Percentiles rank a stretch among this genome's conserved stretches.
These are phyloP conservation scores for Drosophila ananassae DNA, from an alignment of 1,140 invertebrate genomes.

Conservation along the genomic window DNA sequence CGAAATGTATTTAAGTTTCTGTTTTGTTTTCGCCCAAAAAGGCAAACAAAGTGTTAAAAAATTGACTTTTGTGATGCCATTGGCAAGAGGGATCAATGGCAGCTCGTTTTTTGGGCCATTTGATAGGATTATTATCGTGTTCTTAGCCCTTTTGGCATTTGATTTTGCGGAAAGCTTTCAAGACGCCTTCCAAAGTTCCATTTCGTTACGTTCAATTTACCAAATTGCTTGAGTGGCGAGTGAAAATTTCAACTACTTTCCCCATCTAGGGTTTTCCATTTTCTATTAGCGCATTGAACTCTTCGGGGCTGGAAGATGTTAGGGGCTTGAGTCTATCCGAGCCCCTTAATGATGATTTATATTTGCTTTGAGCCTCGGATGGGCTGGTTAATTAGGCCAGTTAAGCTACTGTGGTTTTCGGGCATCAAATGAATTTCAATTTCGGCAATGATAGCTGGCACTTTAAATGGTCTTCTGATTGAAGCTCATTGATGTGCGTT, in stretches of 20 bases:
- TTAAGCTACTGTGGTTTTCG: constrained; percentile 4
- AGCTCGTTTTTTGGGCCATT: constrained; percentile 58
- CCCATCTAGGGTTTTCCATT: constrained; percentile 35
- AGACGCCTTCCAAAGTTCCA: constrained; percentile 33
- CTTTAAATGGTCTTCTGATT: constrained; percentile 53
- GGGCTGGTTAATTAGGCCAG: constrained; percentile 49
- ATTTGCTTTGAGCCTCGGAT: constrained; percentile 45
- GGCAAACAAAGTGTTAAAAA: constrained; percentile 77
- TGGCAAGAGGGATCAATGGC: constrained; percentile 30
- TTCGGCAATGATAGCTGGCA: constrained; percentile 49
- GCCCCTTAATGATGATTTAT: constrained; percentile 72
- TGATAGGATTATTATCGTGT: constrained; percentile 80
- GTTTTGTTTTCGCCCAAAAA: constrained; percentile 49
- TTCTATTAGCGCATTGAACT: constrained; percentile 35
- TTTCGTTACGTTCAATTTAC: constrained; percentile 76
- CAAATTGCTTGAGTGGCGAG: constrained; percentile 66
- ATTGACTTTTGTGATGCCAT: constrained; percentile 60
- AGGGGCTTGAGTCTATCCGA: constrained; percentile 1
- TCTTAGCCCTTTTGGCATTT: constrained; percentile 72
- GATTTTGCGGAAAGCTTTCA: constrained; percentile 61
- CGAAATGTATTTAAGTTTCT: constrained; percentile 59
- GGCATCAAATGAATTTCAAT: constrained; percentile 58
- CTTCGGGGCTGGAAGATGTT: background rate
- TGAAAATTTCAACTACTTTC: constrained; percentile 62
- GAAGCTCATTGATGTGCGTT: constrained; percentile 42